Percentiles rank a stretch among this genome's conserved stretches.
phyloP scores from a whole-genome alignment of 1,140 invertebrate species.

The Papilio polyxenes region DNA sequence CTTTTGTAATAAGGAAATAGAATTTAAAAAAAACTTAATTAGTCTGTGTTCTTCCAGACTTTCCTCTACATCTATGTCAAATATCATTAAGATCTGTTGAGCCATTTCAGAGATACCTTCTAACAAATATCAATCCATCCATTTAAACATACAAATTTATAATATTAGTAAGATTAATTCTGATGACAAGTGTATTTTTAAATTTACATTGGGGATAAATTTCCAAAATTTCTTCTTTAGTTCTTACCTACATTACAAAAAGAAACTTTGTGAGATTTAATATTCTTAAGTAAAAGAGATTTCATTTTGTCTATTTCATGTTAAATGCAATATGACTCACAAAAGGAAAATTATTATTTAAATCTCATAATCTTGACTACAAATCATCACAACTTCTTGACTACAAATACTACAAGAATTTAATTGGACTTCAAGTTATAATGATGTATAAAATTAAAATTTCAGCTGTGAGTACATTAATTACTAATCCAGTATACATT shows the following conservation, averaged over 20 bases:
- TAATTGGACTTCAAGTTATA: neutral
- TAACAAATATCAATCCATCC: too few relatives aligned
- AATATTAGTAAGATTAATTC: too few relatives aligned
- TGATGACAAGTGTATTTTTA: too few relatives aligned
- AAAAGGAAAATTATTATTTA: neutral
- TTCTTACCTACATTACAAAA: neutral
- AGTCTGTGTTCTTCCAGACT: too few relatives aligned
- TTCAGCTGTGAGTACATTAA: neutral
- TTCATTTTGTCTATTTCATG: neutral
- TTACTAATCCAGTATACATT: neutral
- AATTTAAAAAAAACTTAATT: too few relatives aligned
- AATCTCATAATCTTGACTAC: neutral
- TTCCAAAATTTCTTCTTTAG: neutral
- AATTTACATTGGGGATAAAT: neutral
- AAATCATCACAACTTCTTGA: too few relatives aligned
- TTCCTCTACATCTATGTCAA: too few relatives aligned
- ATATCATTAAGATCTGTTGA: too few relatives aligned
- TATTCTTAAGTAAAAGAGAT: neutral
- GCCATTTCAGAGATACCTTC: too few relatives aligned
- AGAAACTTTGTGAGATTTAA: neutral
- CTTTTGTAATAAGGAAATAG: too few relatives aligned
- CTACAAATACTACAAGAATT: neutral
- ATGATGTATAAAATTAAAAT: neutral
- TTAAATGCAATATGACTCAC: neutral
- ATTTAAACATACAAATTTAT: too few relatives aligned